Evolutionary conservation across 2,888 invertebrate genomes (phyloP).

Genomic region (Rotaria macrura): DNA sequence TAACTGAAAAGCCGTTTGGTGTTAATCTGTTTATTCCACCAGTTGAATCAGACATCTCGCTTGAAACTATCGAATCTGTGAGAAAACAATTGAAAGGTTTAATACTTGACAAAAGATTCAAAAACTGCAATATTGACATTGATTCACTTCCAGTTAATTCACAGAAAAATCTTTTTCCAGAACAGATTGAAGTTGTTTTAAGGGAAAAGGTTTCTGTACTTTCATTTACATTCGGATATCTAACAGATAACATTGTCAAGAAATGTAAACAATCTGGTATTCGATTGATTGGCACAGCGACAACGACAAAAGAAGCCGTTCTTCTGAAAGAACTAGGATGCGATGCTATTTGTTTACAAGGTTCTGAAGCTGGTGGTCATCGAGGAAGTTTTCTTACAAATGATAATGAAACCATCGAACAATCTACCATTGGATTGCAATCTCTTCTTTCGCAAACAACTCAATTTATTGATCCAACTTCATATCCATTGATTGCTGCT

Average conservation of each 20-base stretch:
- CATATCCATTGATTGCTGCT: slow-evolving; percentile 14
- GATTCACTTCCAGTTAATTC: neutral
- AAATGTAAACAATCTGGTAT: neutral
- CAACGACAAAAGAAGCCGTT: neutral
- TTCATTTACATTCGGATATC: neutral
- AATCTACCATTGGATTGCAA: neutral
- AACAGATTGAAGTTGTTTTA: neutral
- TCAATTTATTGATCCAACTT: neutral
- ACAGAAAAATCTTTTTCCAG: neutral
- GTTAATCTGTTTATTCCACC: neutral
- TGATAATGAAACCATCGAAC: neutral
- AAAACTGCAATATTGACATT: neutral
- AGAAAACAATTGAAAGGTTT: neutral
- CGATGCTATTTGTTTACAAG: slow-evolving; percentile 11
- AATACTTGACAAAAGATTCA: neutral
- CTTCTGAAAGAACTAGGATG: neutral
- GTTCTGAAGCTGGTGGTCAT: slow-evolving; percentile 18
- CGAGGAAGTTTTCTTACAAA: neutral
- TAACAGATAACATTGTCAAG: neutral
- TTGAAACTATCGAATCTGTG: neutral
- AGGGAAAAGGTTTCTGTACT: neutral
- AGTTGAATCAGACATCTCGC: neutral
- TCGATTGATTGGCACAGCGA: neutral
- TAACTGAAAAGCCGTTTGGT: neutral
- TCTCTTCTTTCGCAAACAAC: neutral